Evolutionary conservation across 1,140 invertebrate species (phyloP), one percentile per base, ranked within the genome.

Genomic region (Eueides isabella): DNA sequence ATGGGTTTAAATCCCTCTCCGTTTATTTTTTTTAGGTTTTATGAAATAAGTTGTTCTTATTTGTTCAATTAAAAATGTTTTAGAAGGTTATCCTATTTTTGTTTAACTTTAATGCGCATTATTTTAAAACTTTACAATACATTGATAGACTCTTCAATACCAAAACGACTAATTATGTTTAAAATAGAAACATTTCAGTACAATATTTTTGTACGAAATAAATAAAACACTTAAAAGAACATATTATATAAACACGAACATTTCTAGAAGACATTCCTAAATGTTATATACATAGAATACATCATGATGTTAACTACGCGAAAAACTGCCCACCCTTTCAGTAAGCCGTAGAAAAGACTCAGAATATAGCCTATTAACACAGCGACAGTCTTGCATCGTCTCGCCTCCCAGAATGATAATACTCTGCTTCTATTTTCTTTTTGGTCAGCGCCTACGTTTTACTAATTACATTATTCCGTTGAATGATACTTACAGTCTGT

Each of bases 291-390:
- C 9, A 23, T 12, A 55, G 48, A 55, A 26, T 62, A 41, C 29
- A 30, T 75, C 75, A 76, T 82, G 79, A 78, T 55, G 85, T 81
- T 85, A 88, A 89, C 82, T 82, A 85, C 85, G 81, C 78, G 83
- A 84, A 85, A 87, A 85, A 84, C 77, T 83, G 84, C 76, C 81
- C 84, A 86, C 83, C 84, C 82, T 82, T 89, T 84, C 74, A 83
- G 84, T 83, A 86, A 84, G 84, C 79, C 67, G 81, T 84, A 75
- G 75, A 85, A 87, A 85, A 85, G 84, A 79, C 79, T 81, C 80
- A 77, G 81, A 82, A 86, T 86, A 84, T 86, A 84, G 88, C 80
- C 88, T 87, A 87, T 87, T 90, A 90, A 87, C 84, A 81, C 81
- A 71, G 76, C 82, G 84, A 88, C 81, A 83, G 84, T 87, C 86